Evolutionary conservation across 2,888 invertebrate species (phyloP), one percentile per base, ranked within the genome.

Genomic region (Vandiemenella viatica): DNA sequence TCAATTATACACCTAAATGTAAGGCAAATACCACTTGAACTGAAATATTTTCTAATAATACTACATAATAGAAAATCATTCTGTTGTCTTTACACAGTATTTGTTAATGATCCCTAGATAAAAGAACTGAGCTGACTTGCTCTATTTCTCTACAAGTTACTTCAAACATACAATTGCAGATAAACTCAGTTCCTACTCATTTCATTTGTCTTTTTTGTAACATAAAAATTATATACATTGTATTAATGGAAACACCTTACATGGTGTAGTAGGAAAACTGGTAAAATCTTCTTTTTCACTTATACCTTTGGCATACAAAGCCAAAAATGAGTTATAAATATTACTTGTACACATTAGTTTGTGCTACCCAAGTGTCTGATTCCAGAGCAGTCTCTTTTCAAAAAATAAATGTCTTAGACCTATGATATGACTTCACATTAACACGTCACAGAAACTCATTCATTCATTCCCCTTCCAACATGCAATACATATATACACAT

Each of bases 11-110:
- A 21, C 44, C 47, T 47, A 45, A 45, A 23, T 44, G n/a, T 40
- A 49, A 49, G 49, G 49, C 49, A 49, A 37, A 48, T 48, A 49
- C 38, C 43, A 44, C 23, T 49, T 49, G 32, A 40, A 21, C 42
- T 42, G 37, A 44, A 49, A 49, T 52, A 52, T 49, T 45, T 49
- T 40, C 52, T 52, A 52, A 47, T 52, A 52, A 52, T 52, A 52
- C 52, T 52, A 52, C 46, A 47, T 32, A 43, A 52, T 46, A 43
- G 46, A 49, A 49, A 49, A 43, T 44, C 43, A 50, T 32, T 48
- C 43, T 23, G 19, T 40, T 50, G 41, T 49, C 43, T 46, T 37
- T 46, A 50, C 46, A 46, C 42, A 43, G 46, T 18, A 43, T 17
- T 46, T 46, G 45, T 42, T 45, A 32, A 23, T 40, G 49, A 45